These are phyloP conservation scores for Xiphorhynchus elegans DNA, from an alignment of 2,113 vertebrate genomes.

Conservation along the genomic window DNA sequence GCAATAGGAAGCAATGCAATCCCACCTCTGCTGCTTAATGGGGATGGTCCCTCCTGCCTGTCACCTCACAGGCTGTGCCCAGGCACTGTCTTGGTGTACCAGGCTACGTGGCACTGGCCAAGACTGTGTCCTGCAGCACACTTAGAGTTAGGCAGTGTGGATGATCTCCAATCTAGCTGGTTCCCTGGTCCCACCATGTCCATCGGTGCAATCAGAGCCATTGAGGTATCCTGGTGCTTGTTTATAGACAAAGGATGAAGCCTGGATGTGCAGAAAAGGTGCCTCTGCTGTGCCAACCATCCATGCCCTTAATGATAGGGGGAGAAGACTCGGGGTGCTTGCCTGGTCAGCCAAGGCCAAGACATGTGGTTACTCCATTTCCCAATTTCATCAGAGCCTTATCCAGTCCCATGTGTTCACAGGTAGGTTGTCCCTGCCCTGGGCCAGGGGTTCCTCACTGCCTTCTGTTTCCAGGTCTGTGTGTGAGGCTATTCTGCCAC, in stretches of 20 bases:
- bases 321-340: not conserved
- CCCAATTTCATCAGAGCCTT: not conserved
- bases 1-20: not conserved
- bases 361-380: fast-evolving
- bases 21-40: not conserved
- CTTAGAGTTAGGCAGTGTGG: not conserved
- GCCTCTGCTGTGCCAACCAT: not conserved
- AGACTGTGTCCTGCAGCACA: not conserved
- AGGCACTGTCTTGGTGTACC: not conserved
- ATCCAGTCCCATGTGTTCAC: not conserved
- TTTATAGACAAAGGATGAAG: not conserved
- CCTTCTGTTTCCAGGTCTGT: not conserved
- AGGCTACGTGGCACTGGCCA: not conserved
- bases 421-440: not conserved
- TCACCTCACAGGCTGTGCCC: not conserved
- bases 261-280: not conserved
- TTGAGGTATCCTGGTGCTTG: not conserved
- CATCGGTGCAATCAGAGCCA: not conserved
- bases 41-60: fast-evolving
- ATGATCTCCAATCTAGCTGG: not conserved
- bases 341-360: fast-evolving
- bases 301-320: not conserved
- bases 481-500: constrained; percentile 38
- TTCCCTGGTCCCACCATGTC: not conserved
- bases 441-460: not conserved